Conservation (phyloP, 1,140 invertebrate species). For the Gonatopus flavifemur region DNA sequence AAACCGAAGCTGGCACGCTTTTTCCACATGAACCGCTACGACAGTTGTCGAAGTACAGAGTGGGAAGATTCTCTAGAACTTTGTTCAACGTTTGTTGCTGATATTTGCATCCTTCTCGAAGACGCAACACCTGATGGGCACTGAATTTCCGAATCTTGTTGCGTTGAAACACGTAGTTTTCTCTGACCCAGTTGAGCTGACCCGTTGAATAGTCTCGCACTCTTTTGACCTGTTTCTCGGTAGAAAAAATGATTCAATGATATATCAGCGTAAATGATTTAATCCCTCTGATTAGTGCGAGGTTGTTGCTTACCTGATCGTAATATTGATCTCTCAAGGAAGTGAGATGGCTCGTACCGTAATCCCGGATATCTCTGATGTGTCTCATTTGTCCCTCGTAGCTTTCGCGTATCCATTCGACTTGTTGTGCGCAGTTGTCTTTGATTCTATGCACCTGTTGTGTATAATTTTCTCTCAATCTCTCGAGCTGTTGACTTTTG, state of each 20-base stretch:
- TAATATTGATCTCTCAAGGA: slow-evolving; percentile 88
- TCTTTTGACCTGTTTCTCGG: slow-evolving; percentile 68
- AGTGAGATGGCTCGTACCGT: slow-evolving; percentile 83
- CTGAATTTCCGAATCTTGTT: slow-evolving; percentile 94
- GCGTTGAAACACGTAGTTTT: slow-evolving; percentile 93
- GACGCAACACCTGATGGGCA: slow-evolving; percentile 82
- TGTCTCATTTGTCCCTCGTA: slow-evolving; percentile 86
- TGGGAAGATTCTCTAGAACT: slow-evolving; percentile 91
- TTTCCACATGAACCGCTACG: slow-evolving; percentile 81
- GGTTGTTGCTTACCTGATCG: slow-evolving; percentile 70
- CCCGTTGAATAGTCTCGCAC: slow-evolving; percentile 87
- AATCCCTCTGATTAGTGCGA: not conserved
- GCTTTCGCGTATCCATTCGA: slow-evolving; percentile 90
- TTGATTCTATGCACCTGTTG: slow-evolving; percentile 86
- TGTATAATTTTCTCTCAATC: slow-evolving; percentile 87
- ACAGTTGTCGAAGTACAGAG: slow-evolving; percentile 89
- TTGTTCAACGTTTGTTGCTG: slow-evolving; percentile 94
- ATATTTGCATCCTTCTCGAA: slow-evolving; percentile 92
- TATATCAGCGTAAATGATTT: not conserved
- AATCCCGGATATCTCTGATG: slow-evolving; percentile 85
- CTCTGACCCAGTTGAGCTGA: slow-evolving; percentile 89
- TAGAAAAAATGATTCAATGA: slow-evolving; percentile 6
- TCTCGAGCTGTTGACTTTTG: slow-evolving; percentile 84
- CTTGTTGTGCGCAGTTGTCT: slow-evolving; percentile 89
- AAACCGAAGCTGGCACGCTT: slow-evolving; percentile 74